phyloP scores from a whole-genome alignment of 2,888 invertebrate genomes.

The Drosophila glabriapex region DNA sequence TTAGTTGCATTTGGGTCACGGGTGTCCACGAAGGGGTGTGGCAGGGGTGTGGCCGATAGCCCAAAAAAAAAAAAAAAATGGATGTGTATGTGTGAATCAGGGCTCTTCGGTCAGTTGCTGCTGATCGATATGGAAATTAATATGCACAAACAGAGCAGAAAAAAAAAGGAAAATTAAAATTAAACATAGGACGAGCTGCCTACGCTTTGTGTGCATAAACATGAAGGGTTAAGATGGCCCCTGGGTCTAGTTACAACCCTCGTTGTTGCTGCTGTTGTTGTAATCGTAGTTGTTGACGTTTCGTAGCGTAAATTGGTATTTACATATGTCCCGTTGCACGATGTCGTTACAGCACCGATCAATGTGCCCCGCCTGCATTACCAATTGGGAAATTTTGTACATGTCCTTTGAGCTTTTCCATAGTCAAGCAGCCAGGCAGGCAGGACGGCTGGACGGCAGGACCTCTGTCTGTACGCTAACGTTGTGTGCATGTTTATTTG shows the following conservation, averaged over 20 bases:
- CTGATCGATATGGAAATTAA: slow-evolving; percentile 59
- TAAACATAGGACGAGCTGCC: slow-evolving; percentile 37
- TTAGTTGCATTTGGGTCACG: slow-evolving; percentile 74
- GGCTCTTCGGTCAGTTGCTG: slow-evolving; percentile 22
- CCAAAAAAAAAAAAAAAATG: background rate
- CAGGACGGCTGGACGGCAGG: background rate
- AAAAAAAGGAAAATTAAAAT: slow-evolving; percentile 27
- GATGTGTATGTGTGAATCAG: slow-evolving; percentile 25
- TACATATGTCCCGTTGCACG: slow-evolving; percentile 71
- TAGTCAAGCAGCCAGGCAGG: background rate
- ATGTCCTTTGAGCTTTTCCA: slow-evolving; percentile 77
- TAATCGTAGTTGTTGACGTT: slow-evolving; percentile 80
- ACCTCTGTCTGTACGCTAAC: slow-evolving; percentile 12
- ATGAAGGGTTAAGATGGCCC: slow-evolving; percentile 40
- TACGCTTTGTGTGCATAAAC: slow-evolving; percentile 14
- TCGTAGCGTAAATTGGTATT: slow-evolving; percentile 79
- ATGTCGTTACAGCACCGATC: slow-evolving; percentile 51
- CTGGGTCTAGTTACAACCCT: slow-evolving; percentile 30
- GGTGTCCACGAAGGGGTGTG: slow-evolving; percentile 19
- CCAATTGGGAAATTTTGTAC: slow-evolving; percentile 62
- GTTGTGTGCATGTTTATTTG: slow-evolving; percentile 68
- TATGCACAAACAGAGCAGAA: slow-evolving; percentile 24
- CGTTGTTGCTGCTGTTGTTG: slow-evolving; percentile 38
- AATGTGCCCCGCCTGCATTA: slow-evolving; percentile 67
- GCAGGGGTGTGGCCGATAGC: slow-evolving; percentile 47